Percentiles rank a stretch among this genome's conserved stretches.
Conservation (phyloP, 2,797 vertebrate genomes). For the Novumbra hubbsi region DNA sequence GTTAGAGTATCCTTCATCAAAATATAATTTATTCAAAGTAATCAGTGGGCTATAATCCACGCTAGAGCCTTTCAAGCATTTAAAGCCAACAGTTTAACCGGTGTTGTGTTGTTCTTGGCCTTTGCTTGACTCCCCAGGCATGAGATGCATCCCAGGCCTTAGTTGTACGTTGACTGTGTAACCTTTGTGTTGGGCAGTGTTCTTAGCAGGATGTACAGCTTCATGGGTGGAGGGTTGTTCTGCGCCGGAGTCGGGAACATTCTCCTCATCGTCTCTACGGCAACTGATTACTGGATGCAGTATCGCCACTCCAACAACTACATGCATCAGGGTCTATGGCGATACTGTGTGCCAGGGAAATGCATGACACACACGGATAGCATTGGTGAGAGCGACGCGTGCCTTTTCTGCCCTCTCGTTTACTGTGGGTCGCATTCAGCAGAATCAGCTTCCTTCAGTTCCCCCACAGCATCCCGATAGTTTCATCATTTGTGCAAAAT, state of each 20-base stretch:
- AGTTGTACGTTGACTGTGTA: conserved; percentile 7
- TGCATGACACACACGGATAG: conserved; percentile 81
- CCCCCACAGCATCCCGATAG: too few species aligned
- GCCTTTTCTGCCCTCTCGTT: neutral
- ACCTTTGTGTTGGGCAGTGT: conserved; percentile 42
- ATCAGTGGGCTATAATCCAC: neutral
- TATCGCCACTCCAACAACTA: conserved; percentile 80
- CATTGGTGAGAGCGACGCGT: conserved; percentile 62
- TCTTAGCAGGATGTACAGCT: conserved; percentile 79
- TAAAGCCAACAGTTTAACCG: neutral
- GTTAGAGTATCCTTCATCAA: neutral
- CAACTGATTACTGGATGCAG: conserved; percentile 86
- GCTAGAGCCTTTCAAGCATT: neutral
- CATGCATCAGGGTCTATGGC: conserved; percentile 84
- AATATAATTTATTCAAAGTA: neutral
- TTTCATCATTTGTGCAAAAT: too few species aligned
- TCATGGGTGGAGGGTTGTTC: conserved; percentile 84
- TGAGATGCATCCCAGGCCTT: conserved; percentile 33
- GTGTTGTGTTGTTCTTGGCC: neutral
- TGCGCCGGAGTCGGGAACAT: conserved; percentile 81
- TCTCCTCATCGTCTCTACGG: conserved; percentile 82
- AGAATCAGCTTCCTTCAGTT: too few species aligned
- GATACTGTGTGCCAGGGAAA: conserved; percentile 80
- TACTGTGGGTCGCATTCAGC: neutral
- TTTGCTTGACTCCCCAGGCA: neutral